Percentiles rank a stretch among this genome's conserved stretches.
Evolutionary conservation across 2,113 vertebrate species (phyloP).

Genomic region (Phrynocephalus versicolor): DNA sequence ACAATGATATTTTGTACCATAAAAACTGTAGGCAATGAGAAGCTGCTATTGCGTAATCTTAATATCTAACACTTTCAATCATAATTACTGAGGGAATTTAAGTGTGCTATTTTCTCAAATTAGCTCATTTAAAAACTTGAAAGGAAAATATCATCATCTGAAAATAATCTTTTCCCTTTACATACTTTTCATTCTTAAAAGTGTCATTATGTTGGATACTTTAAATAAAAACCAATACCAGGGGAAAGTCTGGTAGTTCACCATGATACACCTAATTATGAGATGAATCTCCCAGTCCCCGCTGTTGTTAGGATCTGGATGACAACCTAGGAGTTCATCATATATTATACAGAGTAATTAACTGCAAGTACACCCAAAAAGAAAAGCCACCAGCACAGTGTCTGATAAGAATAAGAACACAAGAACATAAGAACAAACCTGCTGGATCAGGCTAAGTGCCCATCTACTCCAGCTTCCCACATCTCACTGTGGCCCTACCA

Average conservation of each 20-base stretch:
- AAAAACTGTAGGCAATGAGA: conserved; percentile 58
- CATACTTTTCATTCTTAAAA: conserved; percentile 48
- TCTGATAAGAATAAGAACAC: rapidly evolving
- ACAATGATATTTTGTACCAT: conserved; percentile 67
- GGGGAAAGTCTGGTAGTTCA: background rate
- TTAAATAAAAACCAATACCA: background rate
- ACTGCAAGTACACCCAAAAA: background rate
- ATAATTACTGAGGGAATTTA: conserved; percentile 67
- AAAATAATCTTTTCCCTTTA: conserved; percentile 44
- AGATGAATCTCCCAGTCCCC: background rate
- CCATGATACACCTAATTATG: background rate
- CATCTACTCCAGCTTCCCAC: too few species aligned
- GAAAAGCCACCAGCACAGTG: background rate
- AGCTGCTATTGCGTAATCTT: conserved; percentile 53
- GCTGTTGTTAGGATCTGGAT: background rate
- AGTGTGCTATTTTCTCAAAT: conserved; percentile 61
- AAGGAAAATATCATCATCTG: conserved; percentile 52
- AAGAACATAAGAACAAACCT: rapidly evolving
- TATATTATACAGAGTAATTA: background rate
- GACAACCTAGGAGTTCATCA: background rate
- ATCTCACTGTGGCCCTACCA: too few species aligned
- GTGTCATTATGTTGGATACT: conserved; percentile 9
- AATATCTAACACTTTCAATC: conserved; percentile 54
- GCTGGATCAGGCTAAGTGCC: too few species aligned
- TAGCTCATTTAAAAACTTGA: conserved; percentile 57